Evolutionary conservation across 2,888 invertebrate genomes (phyloP).

Genomic region (Dysmachus trigonus): DNA sequence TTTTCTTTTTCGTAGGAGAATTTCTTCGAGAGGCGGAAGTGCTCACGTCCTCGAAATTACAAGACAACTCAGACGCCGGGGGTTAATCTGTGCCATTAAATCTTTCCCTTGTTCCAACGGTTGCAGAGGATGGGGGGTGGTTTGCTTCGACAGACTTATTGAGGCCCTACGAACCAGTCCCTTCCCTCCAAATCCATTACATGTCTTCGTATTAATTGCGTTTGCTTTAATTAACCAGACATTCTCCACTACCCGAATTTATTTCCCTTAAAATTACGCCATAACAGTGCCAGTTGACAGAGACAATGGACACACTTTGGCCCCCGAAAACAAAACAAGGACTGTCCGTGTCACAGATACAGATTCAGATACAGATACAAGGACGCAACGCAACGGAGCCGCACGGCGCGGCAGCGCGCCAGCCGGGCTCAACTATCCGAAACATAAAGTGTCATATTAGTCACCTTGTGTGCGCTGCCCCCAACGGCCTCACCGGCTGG

Average conservation of each 20-base stretch:
- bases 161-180: neutral
- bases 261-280: conserved; percentile 39
- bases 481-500: neutral
- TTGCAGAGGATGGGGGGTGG: too few relatives aligned
- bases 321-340: too few relatives aligned
- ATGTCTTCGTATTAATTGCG: conserved; percentile 36
- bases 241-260: conserved; percentile 20
- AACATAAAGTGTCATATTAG: conserved; percentile 29
- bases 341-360: conserved; percentile 3
- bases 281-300: conserved; percentile 15
- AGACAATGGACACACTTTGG: conserved; percentile 21
- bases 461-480: neutral
- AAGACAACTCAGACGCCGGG: neutral
- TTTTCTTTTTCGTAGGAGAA: too few relatives aligned
- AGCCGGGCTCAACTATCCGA: neutral
- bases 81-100: conserved; percentile 34
- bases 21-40: neutral
- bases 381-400: neutral
- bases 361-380: too few relatives aligned
- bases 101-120: neutral
- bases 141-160: neutral
- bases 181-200: conserved; percentile 38
- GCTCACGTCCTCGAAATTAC: neutral
- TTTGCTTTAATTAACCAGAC: conserved; percentile 41
- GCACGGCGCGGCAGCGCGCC: neutral